Base-by-base conservation (phyloP, 2,797 vertebrate species). In the Triplophysa yarkandensis region DNA sequence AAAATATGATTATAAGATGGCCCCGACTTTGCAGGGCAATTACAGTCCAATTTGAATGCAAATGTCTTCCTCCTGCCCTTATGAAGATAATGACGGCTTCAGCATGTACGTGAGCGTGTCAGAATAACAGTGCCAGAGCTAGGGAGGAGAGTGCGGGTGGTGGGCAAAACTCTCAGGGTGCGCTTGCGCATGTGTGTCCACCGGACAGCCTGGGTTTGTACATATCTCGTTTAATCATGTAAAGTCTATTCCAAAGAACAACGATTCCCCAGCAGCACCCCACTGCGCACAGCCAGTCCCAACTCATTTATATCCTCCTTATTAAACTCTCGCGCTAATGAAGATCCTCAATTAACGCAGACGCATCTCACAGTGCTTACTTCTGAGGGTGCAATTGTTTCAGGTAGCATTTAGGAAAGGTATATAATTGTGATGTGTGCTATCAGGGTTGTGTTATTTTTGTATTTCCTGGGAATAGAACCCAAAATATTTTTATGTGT, bases 1-100 rank as follows among this genome's bases (percentile, higher is more conserved):
- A 46, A 85, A 85, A 88, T 81, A 78, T 85, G 86, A 88, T 90
- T 85, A 87, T 71, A 83, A 80, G 76, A 79, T 82, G 83, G 81
- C 67, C 82, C 74, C 86, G 86, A 82, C 84, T 87, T 90, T 84
- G 79, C 83, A 73, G 86, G 81, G 66, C 83, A 84, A 82, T 89
- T 86, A 87, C 84, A 84, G 80, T 83, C 74, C 80, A 83, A 77
- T 82, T 74, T 77, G 76, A 77, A 78, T 83, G 79, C 80, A 88
- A 88, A 89, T 86, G 82, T 67, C 64, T 73, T 76, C 64, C 82
- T 83, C 70, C 69, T 61, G 61, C 54, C 61, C 58, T 77, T 71
- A 81, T 62, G 76, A 69, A 71, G 63, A 80, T 81, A 82, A 84
- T 71, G 80, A 55, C 4, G 30, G 43, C 14, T 71, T 17, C 36